Percentiles rank a stretch among this genome's conserved stretches.
Conservation (phyloP, 2,888 invertebrate genomes). For the Agrilus cyanescens region DNA sequence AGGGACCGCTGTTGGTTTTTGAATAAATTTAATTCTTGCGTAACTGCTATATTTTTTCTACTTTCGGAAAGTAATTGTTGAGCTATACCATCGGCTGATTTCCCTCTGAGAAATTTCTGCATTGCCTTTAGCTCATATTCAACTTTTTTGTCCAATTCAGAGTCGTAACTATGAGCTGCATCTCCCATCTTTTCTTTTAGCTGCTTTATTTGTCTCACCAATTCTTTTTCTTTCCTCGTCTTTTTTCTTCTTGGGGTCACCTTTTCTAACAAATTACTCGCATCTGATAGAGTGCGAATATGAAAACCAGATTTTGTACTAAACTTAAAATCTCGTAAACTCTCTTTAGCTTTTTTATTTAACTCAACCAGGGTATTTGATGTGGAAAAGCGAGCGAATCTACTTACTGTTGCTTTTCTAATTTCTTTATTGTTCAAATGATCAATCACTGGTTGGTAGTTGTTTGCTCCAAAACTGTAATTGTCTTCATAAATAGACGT, state of each 20-base stretch:
- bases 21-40: conserved; percentile 34
- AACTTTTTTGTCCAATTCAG: conserved; percentile 36
- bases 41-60: conserved; percentile 39
- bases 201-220: conserved; percentile 33
- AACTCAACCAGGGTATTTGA: conserved; percentile 59
- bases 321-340: conserved; percentile 47
- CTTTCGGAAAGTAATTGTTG: conserved; percentile 50
- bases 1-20: conserved; percentile 18
- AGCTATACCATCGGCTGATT: conserved; percentile 64
- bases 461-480: conserved; percentile 74
- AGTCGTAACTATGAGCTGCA: conserved; percentile 34
- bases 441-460: conserved; percentile 80
- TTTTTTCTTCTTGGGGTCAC: conserved; percentile 42
- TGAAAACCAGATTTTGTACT: conserved; percentile 50
- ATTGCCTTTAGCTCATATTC: conserved; percentile 32
- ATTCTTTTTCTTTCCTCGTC: conserved; percentile 37
- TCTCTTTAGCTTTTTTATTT: conserved; percentile 50
- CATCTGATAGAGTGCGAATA: conserved; percentile 48
- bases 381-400: conserved; percentile 49
- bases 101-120: conserved; percentile 51
- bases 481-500: conserved; percentile 68
- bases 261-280: conserved; percentile 51
- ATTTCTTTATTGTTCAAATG: conserved; percentile 67
- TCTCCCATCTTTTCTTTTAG: conserved; percentile 38
- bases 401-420: conserved; percentile 54